A percentile compares a stretch with the other conserved stretches of the same genome.
Conservation (phyloP, 1,140 invertebrate species). For the Euura lappo region DNA sequence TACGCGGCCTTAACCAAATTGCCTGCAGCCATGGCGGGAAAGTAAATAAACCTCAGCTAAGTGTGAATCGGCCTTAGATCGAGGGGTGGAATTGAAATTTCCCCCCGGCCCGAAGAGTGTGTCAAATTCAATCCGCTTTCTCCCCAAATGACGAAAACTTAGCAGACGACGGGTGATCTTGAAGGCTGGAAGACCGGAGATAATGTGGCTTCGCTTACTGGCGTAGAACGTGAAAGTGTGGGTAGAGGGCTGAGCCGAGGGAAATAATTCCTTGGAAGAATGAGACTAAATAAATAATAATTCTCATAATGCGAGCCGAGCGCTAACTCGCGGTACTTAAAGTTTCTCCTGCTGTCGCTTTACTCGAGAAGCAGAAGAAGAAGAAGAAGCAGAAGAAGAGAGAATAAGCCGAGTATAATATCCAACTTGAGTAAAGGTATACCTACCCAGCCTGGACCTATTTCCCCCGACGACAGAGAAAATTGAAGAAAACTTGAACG, state of each 20-base stretch:
- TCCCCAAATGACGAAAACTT: background rate
- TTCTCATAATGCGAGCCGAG: background rate
- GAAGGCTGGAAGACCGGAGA: too few species aligned
- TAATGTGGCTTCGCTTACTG: too few species aligned
- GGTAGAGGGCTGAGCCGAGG: too few species aligned
- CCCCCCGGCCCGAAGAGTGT: too few species aligned
- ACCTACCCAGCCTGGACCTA: background rate
- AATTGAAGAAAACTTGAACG: background rate
- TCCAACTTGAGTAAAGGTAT: background rate
- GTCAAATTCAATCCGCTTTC: too few species aligned
- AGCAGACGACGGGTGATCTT: background rate
- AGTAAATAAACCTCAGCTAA: background rate
- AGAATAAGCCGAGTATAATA: conserved; percentile 1
- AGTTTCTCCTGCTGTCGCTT: background rate
- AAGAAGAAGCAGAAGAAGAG: background rate
- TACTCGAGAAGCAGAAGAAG: background rate
- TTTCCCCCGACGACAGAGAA: conserved; percentile 4
- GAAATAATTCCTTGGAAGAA: background rate
- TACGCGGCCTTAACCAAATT: background rate
- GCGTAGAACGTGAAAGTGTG: too few species aligned
- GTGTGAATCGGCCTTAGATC: background rate
- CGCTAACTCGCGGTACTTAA: background rate
- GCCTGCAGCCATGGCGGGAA: background rate
- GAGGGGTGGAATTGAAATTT: too few species aligned
- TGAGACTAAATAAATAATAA: background rate